Evolutionary conservation across 2,797 vertebrate species (phyloP).

Genomic region (Lerista edwardsae): DNA sequence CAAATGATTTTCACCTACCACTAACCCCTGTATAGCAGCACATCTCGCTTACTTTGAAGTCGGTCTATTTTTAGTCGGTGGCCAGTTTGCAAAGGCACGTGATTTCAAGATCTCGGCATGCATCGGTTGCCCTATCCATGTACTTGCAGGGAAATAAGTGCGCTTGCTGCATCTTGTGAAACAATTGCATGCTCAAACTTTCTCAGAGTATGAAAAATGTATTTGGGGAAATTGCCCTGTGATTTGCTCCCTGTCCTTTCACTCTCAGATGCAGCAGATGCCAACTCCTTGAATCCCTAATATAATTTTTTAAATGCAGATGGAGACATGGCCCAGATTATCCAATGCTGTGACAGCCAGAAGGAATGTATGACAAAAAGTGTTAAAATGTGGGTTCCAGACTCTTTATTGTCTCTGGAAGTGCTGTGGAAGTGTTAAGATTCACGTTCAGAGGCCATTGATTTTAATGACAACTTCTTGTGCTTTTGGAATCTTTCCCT

Average conservation of each 20-base stretch:
- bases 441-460: background rate
- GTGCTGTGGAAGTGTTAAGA: background rate
- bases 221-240: background rate
- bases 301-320: background rate
- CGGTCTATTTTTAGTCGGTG: background rate
- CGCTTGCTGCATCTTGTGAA: background rate
- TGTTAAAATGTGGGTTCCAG: background rate
- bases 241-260: background rate
- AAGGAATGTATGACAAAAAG: background rate
- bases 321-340: background rate
- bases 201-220: background rate
- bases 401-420: background rate
- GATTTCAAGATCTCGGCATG: background rate
- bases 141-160: background rate
- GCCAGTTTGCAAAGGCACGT: background rate
- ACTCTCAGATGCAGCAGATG: accelerated
- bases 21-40: background rate
- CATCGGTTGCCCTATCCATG: background rate
- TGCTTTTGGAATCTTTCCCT: background rate
- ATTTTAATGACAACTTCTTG: background rate
- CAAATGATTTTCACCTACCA: background rate
- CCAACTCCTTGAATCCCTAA: accelerated
- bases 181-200: background rate
- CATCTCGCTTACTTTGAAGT: background rate
- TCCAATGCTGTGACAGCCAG: background rate